Percentiles rank a stretch among this genome's conserved stretches.
phyloP scores from a whole-genome alignment of 1,140 invertebrate genomes.

The Paralvinella palmiformis region DNA sequence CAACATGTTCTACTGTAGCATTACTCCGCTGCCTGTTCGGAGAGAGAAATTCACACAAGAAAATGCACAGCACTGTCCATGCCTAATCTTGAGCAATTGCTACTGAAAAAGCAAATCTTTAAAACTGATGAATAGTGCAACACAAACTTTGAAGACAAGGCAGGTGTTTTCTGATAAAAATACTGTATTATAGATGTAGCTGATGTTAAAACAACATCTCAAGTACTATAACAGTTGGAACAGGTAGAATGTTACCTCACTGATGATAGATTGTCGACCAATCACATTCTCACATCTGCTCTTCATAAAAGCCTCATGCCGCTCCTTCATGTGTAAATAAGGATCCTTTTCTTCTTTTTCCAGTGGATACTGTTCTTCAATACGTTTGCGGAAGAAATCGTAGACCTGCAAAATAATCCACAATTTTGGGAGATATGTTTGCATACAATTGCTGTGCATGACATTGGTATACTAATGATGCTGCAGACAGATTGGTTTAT shows the following conservation, averaged over 20 bases:
- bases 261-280: conserved; percentile 15
- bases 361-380: conserved; percentile 12
- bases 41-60: too few species aligned
- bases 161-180: neutral
- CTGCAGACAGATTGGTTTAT: too few species aligned
- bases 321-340: neutral
- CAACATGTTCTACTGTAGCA: too few species aligned
- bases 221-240: neutral
- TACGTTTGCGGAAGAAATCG: conserved; percentile 18
- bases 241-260: conserved; percentile 7
- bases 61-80: neutral
- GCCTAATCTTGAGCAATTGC: neutral
- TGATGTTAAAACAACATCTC: too few species aligned
- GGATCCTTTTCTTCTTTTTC: conserved; percentile 3
- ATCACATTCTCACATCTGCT: conserved; percentile 13
- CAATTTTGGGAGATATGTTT: too few species aligned
- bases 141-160: neutral
- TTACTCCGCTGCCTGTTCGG: too few species aligned
- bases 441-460: too few species aligned
- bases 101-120: neutral
- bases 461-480: too few species aligned
- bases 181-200: too few species aligned
- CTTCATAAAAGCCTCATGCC: conserved; percentile 22
- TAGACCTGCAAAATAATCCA: conserved; percentile 11
- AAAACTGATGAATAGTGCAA: conserved; percentile 8